phyloP scores from a whole-genome alignment of 2,888 invertebrate species.

The Odontocolon sp. region DNA sequence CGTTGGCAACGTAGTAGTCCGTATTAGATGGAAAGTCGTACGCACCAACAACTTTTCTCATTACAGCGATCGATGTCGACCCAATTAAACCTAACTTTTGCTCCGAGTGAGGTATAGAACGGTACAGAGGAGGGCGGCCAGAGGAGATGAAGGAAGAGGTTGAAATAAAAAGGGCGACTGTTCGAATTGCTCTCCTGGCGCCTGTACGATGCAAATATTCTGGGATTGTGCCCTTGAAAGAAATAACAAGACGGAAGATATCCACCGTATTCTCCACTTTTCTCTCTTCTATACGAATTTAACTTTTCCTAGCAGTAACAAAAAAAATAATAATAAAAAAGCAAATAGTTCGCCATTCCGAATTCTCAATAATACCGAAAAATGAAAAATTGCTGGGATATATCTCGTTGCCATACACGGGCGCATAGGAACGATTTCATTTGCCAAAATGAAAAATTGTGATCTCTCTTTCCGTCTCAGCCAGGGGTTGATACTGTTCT shows the following conservation, averaged over 20 bases:
- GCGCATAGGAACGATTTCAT: conserved; percentile 50
- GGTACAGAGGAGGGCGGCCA: conserved; percentile 25
- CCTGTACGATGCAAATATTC: conserved; percentile 53
- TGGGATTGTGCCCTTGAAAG: conserved; percentile 33
- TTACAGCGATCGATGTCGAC: conserved; percentile 76
- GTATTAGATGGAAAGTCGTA: conserved; percentile 48
- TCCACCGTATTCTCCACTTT: background rate
- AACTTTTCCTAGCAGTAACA: conserved; percentile 14
- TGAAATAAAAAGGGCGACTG: conserved; percentile 44
- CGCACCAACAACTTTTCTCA: conserved; percentile 75
- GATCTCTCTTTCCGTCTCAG: background rate
- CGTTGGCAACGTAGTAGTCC: conserved; percentile 23
- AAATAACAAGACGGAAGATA: conserved; percentile 12
- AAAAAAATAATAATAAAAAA: background rate
- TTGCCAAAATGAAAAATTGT: conserved; percentile 44
- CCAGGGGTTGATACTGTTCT: background rate
- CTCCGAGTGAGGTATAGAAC: conserved; percentile 18
- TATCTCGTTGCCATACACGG: conserved; percentile 25
- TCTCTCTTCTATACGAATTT: conserved; percentile 17
- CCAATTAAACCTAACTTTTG: conserved; percentile 75
- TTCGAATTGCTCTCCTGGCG: conserved; percentile 26
- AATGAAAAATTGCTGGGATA: background rate
- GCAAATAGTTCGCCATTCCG: conserved; percentile 4
- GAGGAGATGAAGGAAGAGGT: conserved; percentile 26
- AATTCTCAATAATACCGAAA: background rate